Percentiles rank a stretch among this genome's conserved stretches.
Evolutionary conservation across 2,888 invertebrate genomes (phyloP).

Genomic region (Parochlus steinenii): DNA sequence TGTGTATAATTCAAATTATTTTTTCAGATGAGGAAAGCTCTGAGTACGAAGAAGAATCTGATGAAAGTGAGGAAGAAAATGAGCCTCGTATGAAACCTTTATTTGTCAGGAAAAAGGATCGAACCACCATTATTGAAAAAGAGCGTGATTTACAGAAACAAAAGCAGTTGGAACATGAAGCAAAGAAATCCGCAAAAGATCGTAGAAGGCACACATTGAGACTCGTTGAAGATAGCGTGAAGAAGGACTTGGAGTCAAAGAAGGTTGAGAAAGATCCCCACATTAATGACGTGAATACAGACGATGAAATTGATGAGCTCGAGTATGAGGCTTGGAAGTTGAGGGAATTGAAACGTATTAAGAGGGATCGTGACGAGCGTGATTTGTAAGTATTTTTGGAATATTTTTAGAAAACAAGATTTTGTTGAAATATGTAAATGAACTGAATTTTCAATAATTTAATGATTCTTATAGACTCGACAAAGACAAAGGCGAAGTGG

Average conservation of each 20-base stretch:
- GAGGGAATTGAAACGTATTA: slow-evolving; percentile 87
- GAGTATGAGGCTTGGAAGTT: slow-evolving; percentile 98
- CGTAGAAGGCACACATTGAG: slow-evolving; percentile 72
- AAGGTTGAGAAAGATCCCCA: slow-evolving; percentile 56
- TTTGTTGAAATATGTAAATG: slow-evolving; percentile 1
- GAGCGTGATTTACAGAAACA: slow-evolving; percentile 75
- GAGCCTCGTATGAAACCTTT: slow-evolving; percentile 87
- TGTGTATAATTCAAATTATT: not conserved
- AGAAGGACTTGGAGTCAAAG: slow-evolving; percentile 54
- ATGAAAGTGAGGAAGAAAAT: slow-evolving; percentile 80
- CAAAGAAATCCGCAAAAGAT: slow-evolving; percentile 74
- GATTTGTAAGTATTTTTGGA: slow-evolving; percentile 52
- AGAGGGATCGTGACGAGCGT: slow-evolving; percentile 88
- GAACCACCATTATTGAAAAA: slow-evolving; percentile 88
- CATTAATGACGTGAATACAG: slow-evolving; percentile 75
- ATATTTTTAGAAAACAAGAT: slow-evolving; percentile 1
- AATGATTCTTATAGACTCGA: slow-evolving; percentile 44
- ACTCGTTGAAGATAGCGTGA: slow-evolving; percentile 76
- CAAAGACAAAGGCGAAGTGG: slow-evolving; percentile 75
- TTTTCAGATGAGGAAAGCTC: slow-evolving; percentile 56
- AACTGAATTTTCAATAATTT: slow-evolving; percentile 1
- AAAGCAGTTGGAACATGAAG: slow-evolving; percentile 69
- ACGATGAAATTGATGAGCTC: slow-evolving; percentile 90
- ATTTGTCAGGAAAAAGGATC: slow-evolving; percentile 81
- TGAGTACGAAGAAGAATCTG: slow-evolving; percentile 63